phyloP scores from a whole-genome alignment of 2,888 invertebrate species.

The Pasiphila rectangulata region DNA sequence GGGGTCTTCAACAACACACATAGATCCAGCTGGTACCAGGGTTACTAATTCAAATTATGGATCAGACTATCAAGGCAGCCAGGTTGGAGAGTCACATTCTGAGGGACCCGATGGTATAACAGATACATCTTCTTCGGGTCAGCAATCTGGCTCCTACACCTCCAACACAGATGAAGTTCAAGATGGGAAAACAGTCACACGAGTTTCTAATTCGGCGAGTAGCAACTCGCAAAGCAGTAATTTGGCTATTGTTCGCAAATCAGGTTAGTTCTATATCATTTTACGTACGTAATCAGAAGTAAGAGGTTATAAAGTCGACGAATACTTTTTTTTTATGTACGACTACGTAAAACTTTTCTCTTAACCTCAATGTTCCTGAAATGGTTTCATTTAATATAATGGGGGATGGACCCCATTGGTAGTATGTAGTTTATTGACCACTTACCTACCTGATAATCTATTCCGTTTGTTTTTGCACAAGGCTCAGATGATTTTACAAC shows the following conservation, averaged over 20 bases:
- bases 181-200: background rate
- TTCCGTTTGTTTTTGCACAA: too few relatives aligned
- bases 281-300: background rate
- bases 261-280: background rate
- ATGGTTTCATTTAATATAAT: too few relatives aligned
- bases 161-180: background rate
- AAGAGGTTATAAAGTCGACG: too few relatives aligned
- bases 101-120: background rate
- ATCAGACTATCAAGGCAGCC: background rate
- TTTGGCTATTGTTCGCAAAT: background rate
- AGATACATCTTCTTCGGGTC: background rate
- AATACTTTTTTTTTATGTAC: too few relatives aligned
- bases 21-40: background rate
- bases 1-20: background rate
- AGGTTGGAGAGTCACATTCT: background rate
- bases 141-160: background rate
- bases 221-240: background rate
- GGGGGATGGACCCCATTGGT: too few relatives aligned
- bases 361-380: too few relatives aligned
- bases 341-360: too few relatives aligned
- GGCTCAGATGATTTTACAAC: too few relatives aligned
- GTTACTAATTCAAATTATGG: background rate
- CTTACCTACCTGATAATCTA: too few relatives aligned
- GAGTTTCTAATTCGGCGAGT: background rate
- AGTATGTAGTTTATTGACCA: too few relatives aligned